These are phyloP conservation scores for Cossypha polioptera DNA, from an alignment of 2,797 vertebrate species.

Conservation along the genomic window DNA sequence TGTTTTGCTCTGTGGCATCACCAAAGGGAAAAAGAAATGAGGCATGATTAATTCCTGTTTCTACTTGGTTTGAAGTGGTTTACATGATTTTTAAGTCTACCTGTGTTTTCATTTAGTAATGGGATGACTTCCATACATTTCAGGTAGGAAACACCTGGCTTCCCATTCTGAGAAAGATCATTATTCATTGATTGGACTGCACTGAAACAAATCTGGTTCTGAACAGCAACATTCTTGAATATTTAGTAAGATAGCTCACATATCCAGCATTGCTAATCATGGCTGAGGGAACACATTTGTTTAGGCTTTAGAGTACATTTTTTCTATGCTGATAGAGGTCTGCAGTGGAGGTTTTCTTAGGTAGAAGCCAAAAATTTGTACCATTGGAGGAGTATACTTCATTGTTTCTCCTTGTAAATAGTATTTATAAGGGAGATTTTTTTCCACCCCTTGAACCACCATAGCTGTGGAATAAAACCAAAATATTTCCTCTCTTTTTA, in stretches of 20 bases:
- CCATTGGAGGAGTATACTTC: background rate
- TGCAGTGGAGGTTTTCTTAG: background rate
- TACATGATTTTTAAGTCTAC: background rate
- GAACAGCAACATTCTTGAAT: background rate
- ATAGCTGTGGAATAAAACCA: background rate
- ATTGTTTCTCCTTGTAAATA: background rate
- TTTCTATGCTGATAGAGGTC: background rate
- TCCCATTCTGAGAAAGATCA: background rate
- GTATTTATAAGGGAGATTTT: background rate
- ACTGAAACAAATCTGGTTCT: background rate
- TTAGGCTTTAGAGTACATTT: background rate
- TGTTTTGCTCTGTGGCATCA: background rate
- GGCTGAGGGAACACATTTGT: background rate
- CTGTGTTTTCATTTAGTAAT: background rate
- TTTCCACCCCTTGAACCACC: background rate
- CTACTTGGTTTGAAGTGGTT: background rate
- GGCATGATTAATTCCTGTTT: background rate
- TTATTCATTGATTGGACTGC: background rate
- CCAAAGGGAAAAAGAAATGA: constrained; percentile 8
- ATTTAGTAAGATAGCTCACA: background rate
- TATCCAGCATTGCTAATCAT: background rate
- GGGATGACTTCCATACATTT: background rate
- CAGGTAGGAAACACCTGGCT: background rate
- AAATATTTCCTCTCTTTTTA: background rate
- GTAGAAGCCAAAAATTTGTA: background rate